These are phyloP conservation scores for Chrysaora quinquecirrha DNA, from an alignment of 30 jellyfish, hydroid and myxozoan species.

Conservation along the genomic window DNA sequence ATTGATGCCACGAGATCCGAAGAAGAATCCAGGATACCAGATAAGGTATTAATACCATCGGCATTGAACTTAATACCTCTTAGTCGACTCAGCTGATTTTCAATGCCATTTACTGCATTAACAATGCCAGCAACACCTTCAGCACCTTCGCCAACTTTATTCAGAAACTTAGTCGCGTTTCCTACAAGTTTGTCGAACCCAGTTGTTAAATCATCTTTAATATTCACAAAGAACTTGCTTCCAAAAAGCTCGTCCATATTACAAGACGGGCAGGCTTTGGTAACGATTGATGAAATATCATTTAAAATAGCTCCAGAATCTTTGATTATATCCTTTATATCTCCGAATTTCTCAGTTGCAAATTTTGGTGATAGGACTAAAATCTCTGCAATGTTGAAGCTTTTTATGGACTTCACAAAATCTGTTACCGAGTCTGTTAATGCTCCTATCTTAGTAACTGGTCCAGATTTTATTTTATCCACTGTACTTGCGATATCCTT, in stretches of 20 bases:
- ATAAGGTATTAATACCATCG: slow-evolving; percentile 66
- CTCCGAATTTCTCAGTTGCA: slow-evolving; percentile 82
- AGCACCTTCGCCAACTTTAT: slow-evolving; percentile 78
- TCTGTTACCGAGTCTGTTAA: slow-evolving; percentile 78
- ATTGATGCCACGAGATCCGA: slow-evolving; percentile 64
- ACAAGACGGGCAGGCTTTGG: slow-evolving; percentile 75
- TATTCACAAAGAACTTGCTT: slow-evolving; percentile 40
- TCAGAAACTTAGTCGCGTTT: slow-evolving; percentile 62
- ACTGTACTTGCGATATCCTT: slow-evolving; percentile 68
- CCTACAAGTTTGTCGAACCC: slow-evolving; percentile 64
- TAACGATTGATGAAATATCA: slow-evolving; percentile 43
- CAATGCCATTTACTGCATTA: slow-evolving; percentile 70
- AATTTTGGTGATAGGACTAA: slow-evolving; percentile 84
- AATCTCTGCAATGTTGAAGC: slow-evolving; percentile 76
- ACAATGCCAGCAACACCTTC: slow-evolving; percentile 48
- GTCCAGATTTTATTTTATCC: slow-evolving; percentile 74
- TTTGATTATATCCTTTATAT: slow-evolving; percentile 72
- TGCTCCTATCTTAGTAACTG: slow-evolving; percentile 87
- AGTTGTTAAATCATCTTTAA: slow-evolving; percentile 29
- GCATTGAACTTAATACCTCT: slow-evolving; percentile 53
- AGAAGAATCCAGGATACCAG: slow-evolving; percentile 60
- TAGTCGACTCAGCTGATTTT: slow-evolving; percentile 35
- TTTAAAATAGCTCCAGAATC: slow-evolving; percentile 79
- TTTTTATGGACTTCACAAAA: slow-evolving; percentile 70
- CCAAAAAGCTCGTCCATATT: slow-evolving; percentile 75